Evolutionary conservation across 2,113 vertebrate genomes (phyloP).

Genomic region (Promerops cafer): DNA sequence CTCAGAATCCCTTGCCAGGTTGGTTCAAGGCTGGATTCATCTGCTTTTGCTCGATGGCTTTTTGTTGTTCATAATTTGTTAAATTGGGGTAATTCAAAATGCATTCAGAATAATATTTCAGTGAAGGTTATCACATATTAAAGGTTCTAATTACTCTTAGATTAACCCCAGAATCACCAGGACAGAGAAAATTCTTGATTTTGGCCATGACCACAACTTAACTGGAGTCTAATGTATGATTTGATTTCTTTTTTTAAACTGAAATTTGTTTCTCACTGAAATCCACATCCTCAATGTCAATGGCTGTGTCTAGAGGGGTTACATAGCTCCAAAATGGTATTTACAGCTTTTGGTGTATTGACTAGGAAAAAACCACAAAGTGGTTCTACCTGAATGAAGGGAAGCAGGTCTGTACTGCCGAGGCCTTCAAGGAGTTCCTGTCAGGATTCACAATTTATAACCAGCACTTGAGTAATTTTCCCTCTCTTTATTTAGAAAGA

Average conservation of each 20-base stretch:
- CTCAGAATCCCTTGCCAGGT: neutral
- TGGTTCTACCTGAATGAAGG: neutral
- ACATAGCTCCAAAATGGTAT: neutral
- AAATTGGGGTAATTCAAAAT: neutral
- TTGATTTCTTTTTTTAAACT: neutral
- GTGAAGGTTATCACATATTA: neutral
- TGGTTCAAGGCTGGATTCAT: neutral
- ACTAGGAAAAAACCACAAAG: neutral
- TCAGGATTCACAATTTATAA: neutral
- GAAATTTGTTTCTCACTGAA: neutral
- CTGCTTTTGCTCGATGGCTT: neutral
- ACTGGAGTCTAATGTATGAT: fast-evolving
- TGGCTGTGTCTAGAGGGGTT: neutral
- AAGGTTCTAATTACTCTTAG: neutral
- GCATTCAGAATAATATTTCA: neutral
- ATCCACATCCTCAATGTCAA: neutral
- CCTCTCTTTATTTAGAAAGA: neutral
- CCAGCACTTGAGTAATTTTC: neutral
- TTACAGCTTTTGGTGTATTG: neutral
- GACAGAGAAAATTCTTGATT: neutral
- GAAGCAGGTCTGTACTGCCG: neutral
- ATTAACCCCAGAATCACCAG: neutral
- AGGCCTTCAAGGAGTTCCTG: neutral
- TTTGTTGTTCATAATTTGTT: neutral
- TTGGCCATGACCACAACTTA: neutral